Evolutionary conservation across 1,140 invertebrate species (phyloP).

Genomic region (Zaprionus davidi): DNA sequence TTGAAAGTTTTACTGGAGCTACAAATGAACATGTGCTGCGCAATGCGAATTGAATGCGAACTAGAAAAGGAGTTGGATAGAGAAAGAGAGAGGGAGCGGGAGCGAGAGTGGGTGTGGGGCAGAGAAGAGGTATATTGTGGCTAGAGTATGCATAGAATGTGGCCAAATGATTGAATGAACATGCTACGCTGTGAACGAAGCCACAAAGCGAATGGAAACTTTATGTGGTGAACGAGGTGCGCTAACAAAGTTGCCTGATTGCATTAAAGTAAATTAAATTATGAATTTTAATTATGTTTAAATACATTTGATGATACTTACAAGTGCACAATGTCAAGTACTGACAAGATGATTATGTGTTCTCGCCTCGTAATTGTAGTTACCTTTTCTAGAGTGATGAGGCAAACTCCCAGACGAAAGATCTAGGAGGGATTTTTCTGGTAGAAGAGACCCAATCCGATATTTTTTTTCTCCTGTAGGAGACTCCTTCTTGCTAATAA

Average conservation of each 20-base stretch:
- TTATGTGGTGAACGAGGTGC: not conserved
- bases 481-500: too few relatives aligned
- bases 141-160: constrained; percentile 21
- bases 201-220: not conserved
- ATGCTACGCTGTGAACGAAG: not conserved
- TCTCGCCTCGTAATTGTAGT: too few relatives aligned
- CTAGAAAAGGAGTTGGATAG: constrained; percentile 1
- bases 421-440: too few relatives aligned
- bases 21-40: constrained; percentile 53
- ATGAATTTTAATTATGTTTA: not conserved
- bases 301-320: not conserved
- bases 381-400: too few relatives aligned
- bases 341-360: too few relatives aligned
- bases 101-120: not conserved
- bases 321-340: too few relatives aligned
- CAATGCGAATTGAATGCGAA: constrained; percentile 46
- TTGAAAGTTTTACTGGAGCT: constrained; percentile 42
- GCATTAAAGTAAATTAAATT: not conserved
- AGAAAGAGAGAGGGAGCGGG: not conserved
- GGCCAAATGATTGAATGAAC: constrained; percentile 10
- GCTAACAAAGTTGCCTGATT: too few relatives aligned
- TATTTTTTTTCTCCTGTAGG: too few relatives aligned
- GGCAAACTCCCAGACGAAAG: too few relatives aligned
- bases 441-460: too few relatives aligned
- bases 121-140: not conserved